These are phyloP conservation scores for Microtus agrestis DNA, from an alignment of 2,797 vertebrate genomes.

Conservation along the genomic window DNA sequence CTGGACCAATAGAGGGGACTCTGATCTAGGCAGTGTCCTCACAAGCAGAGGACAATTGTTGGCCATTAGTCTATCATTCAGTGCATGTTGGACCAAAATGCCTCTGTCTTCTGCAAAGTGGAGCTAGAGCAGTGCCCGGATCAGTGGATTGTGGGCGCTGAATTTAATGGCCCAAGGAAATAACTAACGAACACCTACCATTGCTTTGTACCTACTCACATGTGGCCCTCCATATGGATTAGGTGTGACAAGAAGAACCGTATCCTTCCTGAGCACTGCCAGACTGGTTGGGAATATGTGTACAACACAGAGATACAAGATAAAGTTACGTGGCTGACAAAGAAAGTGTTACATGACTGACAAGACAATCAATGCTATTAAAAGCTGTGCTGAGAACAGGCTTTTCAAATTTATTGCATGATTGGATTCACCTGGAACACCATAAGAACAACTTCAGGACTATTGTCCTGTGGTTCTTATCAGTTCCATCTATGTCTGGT, in stretches of 20 bases:
- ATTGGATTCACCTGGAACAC: neutral
- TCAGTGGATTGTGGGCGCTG: neutral
- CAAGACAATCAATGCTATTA: neutral
- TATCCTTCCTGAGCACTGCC: neutral
- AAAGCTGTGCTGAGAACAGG: neutral
- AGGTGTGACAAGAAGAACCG: neutral
- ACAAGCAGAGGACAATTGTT: too few species aligned
- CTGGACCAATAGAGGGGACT: neutral
- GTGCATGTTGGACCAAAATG: neutral
- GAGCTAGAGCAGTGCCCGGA: neutral
- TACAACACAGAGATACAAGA: neutral
- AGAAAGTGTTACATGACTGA: neutral
- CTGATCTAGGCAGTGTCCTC: neutral
- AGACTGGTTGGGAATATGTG: neutral
- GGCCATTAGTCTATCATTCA: neutral
- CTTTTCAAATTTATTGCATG: neutral
- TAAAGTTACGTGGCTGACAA: neutral
- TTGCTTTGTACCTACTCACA: neutral
- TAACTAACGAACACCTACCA: neutral
- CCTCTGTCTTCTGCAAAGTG: neutral
- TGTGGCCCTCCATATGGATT: neutral
- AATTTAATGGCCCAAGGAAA: conserved; percentile 2
- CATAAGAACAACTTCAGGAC: neutral
- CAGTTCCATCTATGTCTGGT: neutral
- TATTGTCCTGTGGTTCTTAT: neutral